phyloP scores from a whole-genome alignment of 2,113 vertebrate genomes.

The Lamprotornis superbus region DNA sequence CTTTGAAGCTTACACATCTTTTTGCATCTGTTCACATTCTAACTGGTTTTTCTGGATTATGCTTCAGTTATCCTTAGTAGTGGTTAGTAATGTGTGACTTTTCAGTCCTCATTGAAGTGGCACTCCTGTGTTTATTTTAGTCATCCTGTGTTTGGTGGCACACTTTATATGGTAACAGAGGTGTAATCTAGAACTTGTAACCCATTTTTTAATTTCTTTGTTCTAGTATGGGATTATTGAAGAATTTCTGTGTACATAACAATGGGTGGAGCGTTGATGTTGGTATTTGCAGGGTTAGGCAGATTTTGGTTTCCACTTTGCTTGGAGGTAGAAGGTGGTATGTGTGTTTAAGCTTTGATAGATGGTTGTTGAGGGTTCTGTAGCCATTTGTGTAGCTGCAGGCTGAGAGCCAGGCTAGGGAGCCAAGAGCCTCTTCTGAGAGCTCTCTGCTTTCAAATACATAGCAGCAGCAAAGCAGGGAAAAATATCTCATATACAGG shows the following conservation, averaged over 20 bases:
- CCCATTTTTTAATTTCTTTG: neutral
- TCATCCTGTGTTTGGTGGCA: neutral
- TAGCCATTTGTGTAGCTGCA: neutral
- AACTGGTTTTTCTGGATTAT: neutral
- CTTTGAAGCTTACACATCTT: neutral
- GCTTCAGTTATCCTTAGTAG: neutral
- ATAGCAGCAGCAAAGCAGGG: neutral
- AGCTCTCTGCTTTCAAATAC: neutral
- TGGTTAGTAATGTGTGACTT: neutral
- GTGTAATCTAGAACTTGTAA: neutral
- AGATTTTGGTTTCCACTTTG: neutral
- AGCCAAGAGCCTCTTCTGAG: neutral
- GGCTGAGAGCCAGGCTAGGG: neutral
- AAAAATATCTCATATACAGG: neutral
- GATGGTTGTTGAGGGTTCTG: accelerated
- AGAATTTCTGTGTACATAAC: neutral
- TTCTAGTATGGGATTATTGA: neutral
- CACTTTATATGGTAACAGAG: neutral
- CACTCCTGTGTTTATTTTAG: neutral
- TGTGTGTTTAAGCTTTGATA: neutral
- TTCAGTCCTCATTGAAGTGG: neutral
- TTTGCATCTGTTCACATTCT: neutral
- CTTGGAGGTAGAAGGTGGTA: neutral
- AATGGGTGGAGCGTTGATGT: neutral
- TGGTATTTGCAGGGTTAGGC: neutral